phyloP scores from a whole-genome alignment of 2,888 invertebrate species.

The Lochmaea crataegi region DNA sequence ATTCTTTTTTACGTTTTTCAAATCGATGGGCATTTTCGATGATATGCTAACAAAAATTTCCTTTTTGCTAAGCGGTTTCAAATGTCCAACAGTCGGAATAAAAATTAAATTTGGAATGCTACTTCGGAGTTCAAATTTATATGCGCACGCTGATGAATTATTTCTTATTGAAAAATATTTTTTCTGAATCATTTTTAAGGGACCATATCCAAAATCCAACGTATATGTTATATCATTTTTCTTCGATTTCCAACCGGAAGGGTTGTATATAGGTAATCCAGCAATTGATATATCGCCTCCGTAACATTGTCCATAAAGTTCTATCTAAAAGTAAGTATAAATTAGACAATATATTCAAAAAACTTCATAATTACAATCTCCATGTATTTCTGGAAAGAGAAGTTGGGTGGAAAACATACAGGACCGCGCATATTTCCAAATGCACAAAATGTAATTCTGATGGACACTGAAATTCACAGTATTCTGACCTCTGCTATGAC shows the following conservation, averaged over 20 bases:
- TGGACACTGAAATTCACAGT: too few species aligned
- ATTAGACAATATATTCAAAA: neutral
- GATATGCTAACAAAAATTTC: constrained; percentile 68
- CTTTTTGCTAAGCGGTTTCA: constrained; percentile 64
- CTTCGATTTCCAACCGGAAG: constrained; percentile 19
- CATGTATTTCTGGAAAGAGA: neutral
- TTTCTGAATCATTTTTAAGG: constrained; percentile 60
- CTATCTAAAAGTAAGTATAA: constrained; percentile 54
- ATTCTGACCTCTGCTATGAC: too few species aligned
- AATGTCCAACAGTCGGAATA: constrained; percentile 66
- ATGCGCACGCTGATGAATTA: constrained; percentile 57
- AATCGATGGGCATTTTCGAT: constrained; percentile 60
- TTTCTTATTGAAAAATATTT: constrained; percentile 64
- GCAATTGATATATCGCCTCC: constrained; percentile 43
- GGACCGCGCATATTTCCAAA: too few species aligned
- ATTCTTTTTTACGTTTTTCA: constrained; percentile 54
- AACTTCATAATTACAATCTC: neutral
- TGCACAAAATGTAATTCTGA: too few species aligned
- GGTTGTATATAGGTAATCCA: constrained; percentile 25
- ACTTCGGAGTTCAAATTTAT: constrained; percentile 64
- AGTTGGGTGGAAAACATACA: too few species aligned
- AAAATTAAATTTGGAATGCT: constrained; percentile 61
- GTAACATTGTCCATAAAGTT: constrained; percentile 52
- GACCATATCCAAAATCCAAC: constrained; percentile 62
- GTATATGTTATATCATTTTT: constrained; percentile 50